These are phyloP conservation scores for Eledone cirrhosa DNA, from an alignment of 2,888 invertebrate species.

Conservation along the genomic window DNA sequence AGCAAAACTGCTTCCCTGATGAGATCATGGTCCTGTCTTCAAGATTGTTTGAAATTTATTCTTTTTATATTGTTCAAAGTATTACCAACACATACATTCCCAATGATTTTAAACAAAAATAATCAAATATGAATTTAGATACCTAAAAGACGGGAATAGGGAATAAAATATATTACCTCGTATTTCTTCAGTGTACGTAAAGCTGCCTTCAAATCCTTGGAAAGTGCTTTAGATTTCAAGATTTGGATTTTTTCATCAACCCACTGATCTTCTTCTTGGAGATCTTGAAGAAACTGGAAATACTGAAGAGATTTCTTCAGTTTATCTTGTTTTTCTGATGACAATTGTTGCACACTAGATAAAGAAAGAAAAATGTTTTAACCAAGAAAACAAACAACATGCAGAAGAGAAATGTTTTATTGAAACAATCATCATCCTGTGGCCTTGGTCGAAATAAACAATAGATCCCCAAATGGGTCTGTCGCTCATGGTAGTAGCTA, in stretches of 20 bases:
- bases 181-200: conserved; percentile 91
- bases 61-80: no score
- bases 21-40: no score
- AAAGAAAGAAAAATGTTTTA: conserved; percentile 12
- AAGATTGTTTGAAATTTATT: no score
- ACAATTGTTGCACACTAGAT: conserved; percentile 85
- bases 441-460: no score
- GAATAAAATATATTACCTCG: conserved; percentile 71
- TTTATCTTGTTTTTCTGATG: conserved; percentile 74
- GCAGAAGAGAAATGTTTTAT: no score
- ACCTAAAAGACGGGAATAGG: not conserved
- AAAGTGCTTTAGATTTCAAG: conserved; percentile 90
- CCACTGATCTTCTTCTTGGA: conserved; percentile 98
- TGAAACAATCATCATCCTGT: no score
- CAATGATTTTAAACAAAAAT: no score
- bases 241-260: conserved; percentile 92
- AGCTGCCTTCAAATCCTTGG: conserved; percentile 91
- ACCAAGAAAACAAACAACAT: conserved; percentile 8
- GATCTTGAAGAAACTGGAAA: conserved; percentile 94
- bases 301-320: conserved; percentile 92
- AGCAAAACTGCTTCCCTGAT: no score
- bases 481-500: no score
- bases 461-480: no score
- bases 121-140: no score
- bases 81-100: no score